Base-by-base conservation (phyloP, 2,113 vertebrate species). In the Myrmophylax atrothorax region DNA sequence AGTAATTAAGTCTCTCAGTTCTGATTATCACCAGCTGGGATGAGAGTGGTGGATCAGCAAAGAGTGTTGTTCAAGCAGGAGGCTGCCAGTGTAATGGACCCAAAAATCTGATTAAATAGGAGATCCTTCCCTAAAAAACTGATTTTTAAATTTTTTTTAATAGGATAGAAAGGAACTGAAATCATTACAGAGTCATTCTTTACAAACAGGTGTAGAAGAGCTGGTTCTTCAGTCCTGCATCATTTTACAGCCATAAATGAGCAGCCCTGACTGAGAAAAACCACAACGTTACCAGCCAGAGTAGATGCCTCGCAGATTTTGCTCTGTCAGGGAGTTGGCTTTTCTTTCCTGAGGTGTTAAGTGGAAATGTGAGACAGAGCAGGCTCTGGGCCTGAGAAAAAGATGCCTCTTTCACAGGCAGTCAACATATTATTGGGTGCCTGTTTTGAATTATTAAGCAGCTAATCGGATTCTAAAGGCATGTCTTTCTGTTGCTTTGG, bases 1-100 rank as follows among this genome's bases (percentile, higher is more conserved):
- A 96, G 83, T 98, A 97, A 98, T 98, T 97, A 98, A 98, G 77
- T 97, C 97, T 98, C 96, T 96, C 88, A 46, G 42, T 96, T 95
- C 91, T 96, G 91, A 81, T 89, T 93, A 94, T 89, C 96, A 75
- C 77, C 89, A 94, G 96, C 94, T 79, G 89, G 85, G 68, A 87
- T 86, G 92, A 77, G 92, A 96, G 55, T 68, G 89, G 49, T 53
- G 56, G 33, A 52, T 93, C 86, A 50, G 44, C 28, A 87, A 33
- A 70, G 69, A 49, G 9, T 69, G 9, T 14, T 84, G 18, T 50
- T 96, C 19, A n/a, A 58, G 89, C 76, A 82, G 94, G 62, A 92
- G 73, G 64, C 80, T 67, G 83, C 68, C 69, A 49, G 28, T 26
- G 8, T 28, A 83, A 76, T 14, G 28, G 23, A 40, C 24, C 67